A percentile compares a stretch with the other conserved stretches of the same genome.
These are phyloP conservation scores for Pantherophis vulpinus DNA, from an alignment of 2,797 vertebrate genomes.

Conservation along the genomic window DNA sequence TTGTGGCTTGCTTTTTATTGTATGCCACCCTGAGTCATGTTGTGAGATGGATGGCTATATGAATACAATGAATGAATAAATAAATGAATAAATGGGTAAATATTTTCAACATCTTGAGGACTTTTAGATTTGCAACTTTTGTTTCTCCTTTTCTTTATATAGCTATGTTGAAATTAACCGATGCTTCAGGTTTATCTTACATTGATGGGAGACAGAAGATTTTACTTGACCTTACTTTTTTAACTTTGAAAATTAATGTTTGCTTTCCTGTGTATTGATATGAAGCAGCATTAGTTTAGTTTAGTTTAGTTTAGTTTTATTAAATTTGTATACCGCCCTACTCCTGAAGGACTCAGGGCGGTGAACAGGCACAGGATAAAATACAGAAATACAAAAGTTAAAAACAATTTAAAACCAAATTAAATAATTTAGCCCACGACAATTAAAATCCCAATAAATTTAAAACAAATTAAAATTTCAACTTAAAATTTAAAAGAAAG, in stretches of 20 bases:
- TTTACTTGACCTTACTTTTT: neutral
- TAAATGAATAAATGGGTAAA: neutral
- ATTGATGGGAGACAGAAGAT: neutral
- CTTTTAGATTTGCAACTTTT: neutral
- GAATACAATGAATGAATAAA: neutral
- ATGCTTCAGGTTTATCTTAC: neutral
- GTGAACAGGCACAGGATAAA: too few relatives aligned
- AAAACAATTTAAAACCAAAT: too few relatives aligned
- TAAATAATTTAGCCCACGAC: too few relatives aligned
- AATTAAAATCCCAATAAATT: too few relatives aligned
- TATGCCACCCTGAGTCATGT: neutral
- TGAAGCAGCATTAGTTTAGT: neutral
- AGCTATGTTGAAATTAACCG: neutral
- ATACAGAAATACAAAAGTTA: too few relatives aligned
- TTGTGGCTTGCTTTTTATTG: neutral
- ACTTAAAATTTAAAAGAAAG: too few relatives aligned
- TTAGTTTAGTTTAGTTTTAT: too few relatives aligned
- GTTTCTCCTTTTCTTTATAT: neutral
- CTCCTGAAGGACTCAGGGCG: too few relatives aligned
- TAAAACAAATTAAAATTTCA: too few relatives aligned
- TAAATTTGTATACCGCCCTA: too few relatives aligned
- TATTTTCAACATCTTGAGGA: neutral
- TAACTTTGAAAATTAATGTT: neutral
- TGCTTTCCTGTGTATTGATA: neutral
- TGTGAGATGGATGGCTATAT: neutral